Base-by-base conservation (phyloP, 2,888 invertebrate species). In the Pomacea canaliculata region DNA sequence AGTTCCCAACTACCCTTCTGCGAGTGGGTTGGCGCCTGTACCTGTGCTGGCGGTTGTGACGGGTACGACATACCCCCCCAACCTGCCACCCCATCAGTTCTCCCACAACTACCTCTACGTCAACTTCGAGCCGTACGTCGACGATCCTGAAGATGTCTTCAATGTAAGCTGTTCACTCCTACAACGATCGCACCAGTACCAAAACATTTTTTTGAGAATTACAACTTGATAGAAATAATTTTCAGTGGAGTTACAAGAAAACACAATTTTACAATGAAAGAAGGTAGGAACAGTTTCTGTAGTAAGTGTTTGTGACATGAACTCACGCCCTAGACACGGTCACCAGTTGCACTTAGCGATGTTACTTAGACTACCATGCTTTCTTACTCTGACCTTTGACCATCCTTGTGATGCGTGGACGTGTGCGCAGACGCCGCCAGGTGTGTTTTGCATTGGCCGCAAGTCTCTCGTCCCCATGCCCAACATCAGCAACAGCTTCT, bases 31-130 rank as follows among this genome's bases (percentile, higher is more conserved):
- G 48, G 70, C 71, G 23, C 69, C 68, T 66, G 77, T 84, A 1
- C 85, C 85, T 13, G 80, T 85, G 7, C 72, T 82, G 56, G 83
- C 83, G 7, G 78, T 80, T 7, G 81, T 80, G 0, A 68, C 37
- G 19, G 84, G 84, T 18, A 60, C 75, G 19, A 46, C 68, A 19
- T 62, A n/a, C 0, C 62, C 70, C 19, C 16, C 59, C 8, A 69
- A 78, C 60, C 82, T 80, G 12, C 62, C 59, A 7, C 19, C 56
- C 2, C 67, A 37, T 37, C 67, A 66, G 16, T 81, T 85, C 46
- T 79, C 81, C 48, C 86, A 85, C 71, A 76, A 81, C n/a, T 86
- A 86, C 79, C 83, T 84, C 37, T 86, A 82, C 66, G 73, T 83
- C 56, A 80, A 82, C 71, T 85, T 86, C 59, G 67, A 73, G 73